A percentile compares a stretch with the other conserved stretches of the same genome.
Conservation (phyloP, 2,888 invertebrate genomes). For the Lasioglossum malachurum region DNA sequence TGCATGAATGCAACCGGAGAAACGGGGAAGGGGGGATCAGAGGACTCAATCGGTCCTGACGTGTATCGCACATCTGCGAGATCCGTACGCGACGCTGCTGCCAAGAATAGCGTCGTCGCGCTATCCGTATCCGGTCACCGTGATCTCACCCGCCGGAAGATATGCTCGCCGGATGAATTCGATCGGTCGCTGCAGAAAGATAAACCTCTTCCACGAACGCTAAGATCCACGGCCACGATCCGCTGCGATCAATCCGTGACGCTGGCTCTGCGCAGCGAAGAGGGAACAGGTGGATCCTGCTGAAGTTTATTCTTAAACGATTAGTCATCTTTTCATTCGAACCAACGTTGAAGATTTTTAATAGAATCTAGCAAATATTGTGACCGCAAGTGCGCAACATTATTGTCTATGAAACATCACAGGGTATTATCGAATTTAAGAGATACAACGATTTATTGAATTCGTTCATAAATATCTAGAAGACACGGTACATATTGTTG, state of each 20-base stretch:
- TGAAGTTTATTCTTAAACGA: not conserved
- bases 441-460: not conserved
- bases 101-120: conserved; percentile 71
- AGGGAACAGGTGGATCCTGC: conserved; percentile 7
- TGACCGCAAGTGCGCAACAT: not conserved
- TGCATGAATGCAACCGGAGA: conserved; percentile 47
- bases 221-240: not conserved
- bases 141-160: conserved; percentile 56
- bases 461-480: not conserved
- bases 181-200: conserved; percentile 47
- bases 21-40: conserved; percentile 26
- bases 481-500: no score
- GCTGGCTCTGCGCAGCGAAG: not conserved
- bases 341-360: not conserved
- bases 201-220: conserved; percentile 40
- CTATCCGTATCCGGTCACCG: conserved; percentile 61
- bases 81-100: conserved; percentile 57
- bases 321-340: not conserved
- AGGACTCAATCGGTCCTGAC: conserved; percentile 31
- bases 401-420: not conserved
- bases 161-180: conserved; percentile 41
- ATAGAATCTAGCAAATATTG: not conserved
- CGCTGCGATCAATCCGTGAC: conserved; percentile 23
- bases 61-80: conserved; percentile 68
- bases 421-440: not conserved